A percentile compares a stretch with the other conserved stretches of the same genome.
Conservation (phyloP, 1,140 invertebrate genomes). For the Paralvinella palmiformis region DNA sequence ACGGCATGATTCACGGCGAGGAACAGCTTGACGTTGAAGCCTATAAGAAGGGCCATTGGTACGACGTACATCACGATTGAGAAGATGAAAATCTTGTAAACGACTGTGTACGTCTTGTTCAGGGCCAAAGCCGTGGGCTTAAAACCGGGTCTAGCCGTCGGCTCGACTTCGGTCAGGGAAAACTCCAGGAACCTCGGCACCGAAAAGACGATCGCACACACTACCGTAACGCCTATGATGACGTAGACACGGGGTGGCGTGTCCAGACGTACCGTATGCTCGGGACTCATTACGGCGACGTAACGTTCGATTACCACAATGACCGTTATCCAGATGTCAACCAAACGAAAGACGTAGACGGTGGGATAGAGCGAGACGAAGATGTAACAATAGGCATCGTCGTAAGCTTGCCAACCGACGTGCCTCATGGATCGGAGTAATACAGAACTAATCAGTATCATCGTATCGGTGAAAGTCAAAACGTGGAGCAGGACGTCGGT, state of each 20-base stretch:
- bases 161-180: neutral
- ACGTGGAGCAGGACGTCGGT: slow-evolving; percentile 14
- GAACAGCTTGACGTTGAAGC: slow-evolving; percentile 12
- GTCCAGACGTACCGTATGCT: slow-evolving; percentile 9
- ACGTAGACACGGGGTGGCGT: slow-evolving; percentile 10
- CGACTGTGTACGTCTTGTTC: slow-evolving; percentile 16
- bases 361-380: slow-evolving; percentile 8
- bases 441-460: neutral
- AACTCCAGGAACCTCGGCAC: slow-evolving; percentile 16
- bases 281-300: slow-evolving; percentile 17
- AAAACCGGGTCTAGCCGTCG: neutral
- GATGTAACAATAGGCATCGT: neutral
- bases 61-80: slow-evolving; percentile 7
- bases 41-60: slow-evolving; percentile 8
- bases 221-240: slow-evolving; percentile 7
- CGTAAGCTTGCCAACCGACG: neutral
- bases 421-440: slow-evolving; percentile 12
- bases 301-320: slow-evolving; percentile 18
- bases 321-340: slow-evolving; percentile 13
- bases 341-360: slow-evolving; percentile 15
- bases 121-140: neutral
- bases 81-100: slow-evolving; percentile 17
- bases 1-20: slow-evolving; percentile 5
- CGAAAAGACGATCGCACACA: slow-evolving; percentile 6
- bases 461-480: slow-evolving; percentile 11